Evolutionary conservation across 2,888 invertebrate genomes (phyloP).

Genomic region (Epistrophe grossulariae): DNA sequence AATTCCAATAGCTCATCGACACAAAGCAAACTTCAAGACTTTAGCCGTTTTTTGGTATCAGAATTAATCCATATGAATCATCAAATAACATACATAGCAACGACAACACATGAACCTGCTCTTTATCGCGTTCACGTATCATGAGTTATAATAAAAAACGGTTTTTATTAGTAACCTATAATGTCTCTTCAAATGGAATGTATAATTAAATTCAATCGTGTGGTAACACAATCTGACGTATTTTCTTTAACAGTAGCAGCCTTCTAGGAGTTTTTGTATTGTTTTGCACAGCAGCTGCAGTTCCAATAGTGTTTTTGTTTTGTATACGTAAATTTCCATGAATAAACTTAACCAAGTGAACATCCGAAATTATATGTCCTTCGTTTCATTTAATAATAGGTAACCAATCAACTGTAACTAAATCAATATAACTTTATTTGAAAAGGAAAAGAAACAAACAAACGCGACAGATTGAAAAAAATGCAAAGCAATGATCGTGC

Average conservation of each 20-base stretch:
- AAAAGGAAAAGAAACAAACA: neutral
- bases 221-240: no score
- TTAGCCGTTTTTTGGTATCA: no score
- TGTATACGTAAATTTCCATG: neutral
- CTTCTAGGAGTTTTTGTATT: no score
- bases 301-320: neutral
- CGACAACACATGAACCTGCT: no score
- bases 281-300: neutral
- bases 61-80: no score
- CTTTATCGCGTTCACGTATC: no score
- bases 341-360: conserved; percentile 21
- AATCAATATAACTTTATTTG: conserved; percentile 51
- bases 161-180: no score
- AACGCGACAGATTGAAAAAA: conserved; percentile 24
- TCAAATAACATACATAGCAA: no score
- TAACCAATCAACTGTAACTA: conserved; percentile 41
- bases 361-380: conserved; percentile 50
- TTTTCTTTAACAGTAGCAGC: no score
- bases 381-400: conserved; percentile 45
- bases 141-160: no score
- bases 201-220: neutral
- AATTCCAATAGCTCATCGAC: no score
- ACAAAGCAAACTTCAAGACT: no score
- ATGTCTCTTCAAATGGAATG: neutral
- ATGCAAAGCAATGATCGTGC: conserved; percentile 24